These are phyloP conservation scores for Tadarida brasiliensis DNA, from an alignment of 2,797 vertebrate species.

Conservation along the genomic window DNA sequence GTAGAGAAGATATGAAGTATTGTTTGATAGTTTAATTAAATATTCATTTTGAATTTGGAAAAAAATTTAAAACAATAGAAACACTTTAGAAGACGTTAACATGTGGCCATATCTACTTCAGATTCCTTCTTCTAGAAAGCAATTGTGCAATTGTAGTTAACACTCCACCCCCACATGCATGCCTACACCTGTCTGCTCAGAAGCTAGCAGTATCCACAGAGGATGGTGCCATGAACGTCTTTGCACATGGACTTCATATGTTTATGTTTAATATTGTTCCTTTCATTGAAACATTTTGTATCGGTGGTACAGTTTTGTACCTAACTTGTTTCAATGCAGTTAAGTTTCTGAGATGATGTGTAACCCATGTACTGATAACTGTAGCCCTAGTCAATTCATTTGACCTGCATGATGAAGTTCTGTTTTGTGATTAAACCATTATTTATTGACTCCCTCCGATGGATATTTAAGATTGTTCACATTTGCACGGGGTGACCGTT, in stretches of 20 bases:
- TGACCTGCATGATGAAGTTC: not conserved
- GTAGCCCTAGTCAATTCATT: not conserved
- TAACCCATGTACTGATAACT: not conserved
- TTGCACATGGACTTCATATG: not conserved
- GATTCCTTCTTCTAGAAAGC: not conserved
- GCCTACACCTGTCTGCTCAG: accelerated
- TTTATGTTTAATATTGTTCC: not conserved
- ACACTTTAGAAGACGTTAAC: not conserved
- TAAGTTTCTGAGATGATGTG: not conserved
- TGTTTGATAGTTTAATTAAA: constrained; percentile 33
- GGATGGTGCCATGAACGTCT: not conserved
- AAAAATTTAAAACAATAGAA: not conserved
- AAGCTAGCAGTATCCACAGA: not conserved
- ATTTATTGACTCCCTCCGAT: not conserved
- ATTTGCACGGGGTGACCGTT: not conserved
- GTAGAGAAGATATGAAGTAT: not conserved
- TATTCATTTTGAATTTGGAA: not conserved
- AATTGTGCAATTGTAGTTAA: accelerated
- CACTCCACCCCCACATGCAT: accelerated
- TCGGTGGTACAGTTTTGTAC: not conserved
- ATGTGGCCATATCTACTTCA: not conserved
- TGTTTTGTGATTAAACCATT: not conserved
- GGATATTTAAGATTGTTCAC: not conserved
- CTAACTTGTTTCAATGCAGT: not conserved
- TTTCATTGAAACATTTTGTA: not conserved